Base-by-base conservation (phyloP, 2,888 invertebrate genomes). In the Parapristionchus giblindavisi region DNA sequence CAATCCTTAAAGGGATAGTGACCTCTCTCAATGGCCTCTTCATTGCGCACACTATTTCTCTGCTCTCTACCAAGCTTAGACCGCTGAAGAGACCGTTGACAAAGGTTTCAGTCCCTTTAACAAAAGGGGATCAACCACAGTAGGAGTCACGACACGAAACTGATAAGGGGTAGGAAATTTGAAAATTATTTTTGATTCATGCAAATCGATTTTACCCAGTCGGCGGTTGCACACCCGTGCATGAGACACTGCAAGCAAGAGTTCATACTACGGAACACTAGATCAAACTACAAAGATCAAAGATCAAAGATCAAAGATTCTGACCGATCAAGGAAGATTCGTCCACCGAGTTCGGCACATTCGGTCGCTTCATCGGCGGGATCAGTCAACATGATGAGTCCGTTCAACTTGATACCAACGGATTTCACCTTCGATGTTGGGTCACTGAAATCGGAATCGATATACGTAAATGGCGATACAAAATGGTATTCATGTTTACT, bases 331-430 rank as follows among this genome's bases (percentile, higher is more conserved):
- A 29, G 40, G 56, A 14, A 40, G 48, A 71, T 38, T 21, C 56
- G 17, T n/a, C 32, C 43, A 40, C 40, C 56, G 38, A 17, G 8
- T 24, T 71, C 70, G 0, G 32, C 21, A n/a, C 70, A 71, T 24
- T 40, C 70, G 11, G 38, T 40, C 0, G 48, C 48, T 32, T 71
- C 70, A 6, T 54, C 56, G 56, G 56, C 52, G 17, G 54, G 70
- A 27, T 71, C 70, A 1, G 56, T 71, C 29, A 71, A 40, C 70
- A 71, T 71, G 14, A 71, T 48, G 27, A 21, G 43, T 27, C 70
- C 70, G 32, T 71, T 56, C 14, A 71, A 38, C 17, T 40, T 21
- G 32, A 71, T 48, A 40, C 34, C 27, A 3, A 68, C 68, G 11
- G 34, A 38, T 36, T 36, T 71, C 24, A 56, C 56, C 6, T 17